A percentile compares a stretch with the other conserved stretches of the same genome.
Evolutionary conservation across 2,797 vertebrate genomes (phyloP).

Genomic region (Macropus fuliginosus): DNA sequence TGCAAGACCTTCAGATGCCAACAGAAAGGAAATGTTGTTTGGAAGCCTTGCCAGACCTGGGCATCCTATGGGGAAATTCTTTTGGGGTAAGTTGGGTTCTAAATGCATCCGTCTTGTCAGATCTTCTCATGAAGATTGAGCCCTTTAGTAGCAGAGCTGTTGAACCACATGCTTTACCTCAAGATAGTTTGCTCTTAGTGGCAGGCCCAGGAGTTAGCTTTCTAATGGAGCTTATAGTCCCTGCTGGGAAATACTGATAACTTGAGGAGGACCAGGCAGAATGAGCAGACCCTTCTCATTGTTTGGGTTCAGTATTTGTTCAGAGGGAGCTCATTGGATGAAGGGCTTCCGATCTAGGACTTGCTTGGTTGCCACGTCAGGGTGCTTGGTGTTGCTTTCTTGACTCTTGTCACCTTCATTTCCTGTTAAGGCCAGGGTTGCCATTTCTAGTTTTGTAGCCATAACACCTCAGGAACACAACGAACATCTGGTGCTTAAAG

Average conservation of each 20-base stretch:
- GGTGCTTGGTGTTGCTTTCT: background rate
- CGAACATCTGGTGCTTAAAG: background rate
- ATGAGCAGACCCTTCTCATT: background rate
- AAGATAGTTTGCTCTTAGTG: slow-evolving; percentile 33
- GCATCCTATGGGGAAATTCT: slow-evolving; percentile 98
- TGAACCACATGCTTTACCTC: slow-evolving; percentile 10
- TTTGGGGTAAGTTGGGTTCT: slow-evolving; percentile 91
- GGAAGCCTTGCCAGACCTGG: slow-evolving; percentile 93
- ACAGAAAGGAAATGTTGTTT: slow-evolving; percentile 96
- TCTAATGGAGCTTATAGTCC: background rate
- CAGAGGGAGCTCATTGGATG: background rate
- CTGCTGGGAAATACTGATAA: background rate
- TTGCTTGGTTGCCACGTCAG: background rate
- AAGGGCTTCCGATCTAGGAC: background rate
- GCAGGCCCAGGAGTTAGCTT: background rate
- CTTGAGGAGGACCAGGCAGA: background rate
- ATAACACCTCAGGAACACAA: background rate
- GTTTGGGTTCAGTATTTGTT: background rate
- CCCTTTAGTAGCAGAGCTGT: slow-evolving; percentile 26
- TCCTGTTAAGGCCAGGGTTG: background rate
- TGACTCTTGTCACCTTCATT: background rate
- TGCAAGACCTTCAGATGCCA: slow-evolving; percentile 93
- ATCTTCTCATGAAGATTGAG: slow-evolving; percentile 50
- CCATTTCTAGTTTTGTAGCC: background rate
- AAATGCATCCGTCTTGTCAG: slow-evolving; percentile 30